phyloP scores from a whole-genome alignment of 1,140 invertebrate genomes.

The Leptoteleia sp. region DNA sequence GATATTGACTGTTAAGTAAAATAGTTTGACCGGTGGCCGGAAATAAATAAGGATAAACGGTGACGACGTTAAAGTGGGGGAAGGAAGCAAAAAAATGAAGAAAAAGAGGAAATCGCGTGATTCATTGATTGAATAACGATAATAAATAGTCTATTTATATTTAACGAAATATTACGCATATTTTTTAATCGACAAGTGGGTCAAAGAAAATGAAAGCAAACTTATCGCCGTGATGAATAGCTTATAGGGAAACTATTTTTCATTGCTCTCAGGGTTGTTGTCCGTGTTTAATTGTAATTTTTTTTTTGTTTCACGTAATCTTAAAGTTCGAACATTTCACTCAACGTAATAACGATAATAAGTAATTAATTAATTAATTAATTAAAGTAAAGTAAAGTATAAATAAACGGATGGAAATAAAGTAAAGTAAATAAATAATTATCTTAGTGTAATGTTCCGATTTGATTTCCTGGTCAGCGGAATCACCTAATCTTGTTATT shows the following conservation, averaged over 20 bases:
- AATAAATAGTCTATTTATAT: conserved; percentile 77
- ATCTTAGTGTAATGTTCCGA: conserved; percentile 58
- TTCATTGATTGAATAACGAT: conserved; percentile 69
- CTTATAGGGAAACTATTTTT: conserved; percentile 75
- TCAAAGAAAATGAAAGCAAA: conserved; percentile 62
- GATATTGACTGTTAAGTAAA: conserved; percentile 68
- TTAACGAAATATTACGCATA: conserved; percentile 77
- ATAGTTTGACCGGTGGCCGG: conserved; percentile 62
- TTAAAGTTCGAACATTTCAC: conserved; percentile 43
- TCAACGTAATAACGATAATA: conserved; percentile 30
- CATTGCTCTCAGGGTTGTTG: conserved; percentile 79
- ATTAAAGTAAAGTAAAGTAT: conserved; percentile 41
- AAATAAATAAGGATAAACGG: conserved; percentile 53
- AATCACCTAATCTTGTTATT: conserved; percentile 65
- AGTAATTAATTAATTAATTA: no score
- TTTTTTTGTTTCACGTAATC: conserved; percentile 22
- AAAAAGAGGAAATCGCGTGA: conserved; percentile 29
- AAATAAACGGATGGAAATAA: no score
- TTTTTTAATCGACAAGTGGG: conserved; percentile 76
- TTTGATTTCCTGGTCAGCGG: conserved; percentile 59
- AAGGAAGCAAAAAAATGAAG: conserved; percentile 29
- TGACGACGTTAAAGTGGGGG: no score
- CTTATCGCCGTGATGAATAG: conserved; percentile 76
- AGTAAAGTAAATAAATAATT: conserved; percentile 36
- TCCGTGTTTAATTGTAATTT: conserved; percentile 58